These are phyloP conservation scores for Macropus fuliginosus DNA, from an alignment of 2,797 vertebrate genomes.

Conservation along the genomic window DNA sequence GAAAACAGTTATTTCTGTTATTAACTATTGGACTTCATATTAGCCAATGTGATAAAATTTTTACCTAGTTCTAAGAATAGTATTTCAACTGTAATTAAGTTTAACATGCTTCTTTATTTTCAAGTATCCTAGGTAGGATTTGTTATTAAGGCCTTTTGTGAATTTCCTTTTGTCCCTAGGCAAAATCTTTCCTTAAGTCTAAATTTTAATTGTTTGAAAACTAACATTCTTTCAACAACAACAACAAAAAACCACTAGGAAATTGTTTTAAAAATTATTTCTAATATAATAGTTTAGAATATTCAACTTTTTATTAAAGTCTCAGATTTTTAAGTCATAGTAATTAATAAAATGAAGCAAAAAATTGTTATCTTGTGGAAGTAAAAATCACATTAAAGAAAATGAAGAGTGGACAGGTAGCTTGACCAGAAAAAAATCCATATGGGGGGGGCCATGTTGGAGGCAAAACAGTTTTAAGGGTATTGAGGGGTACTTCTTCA, in stretches of 20 bases:
- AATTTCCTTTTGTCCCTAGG: background rate
- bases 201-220: slow-evolving; percentile 49
- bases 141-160: background rate
- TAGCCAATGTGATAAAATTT: slow-evolving; percentile 23
- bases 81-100: slow-evolving; percentile 41
- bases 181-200: slow-evolving; percentile 9
- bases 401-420: slow-evolving; percentile 12
- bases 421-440: background rate
- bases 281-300: background rate
- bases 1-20: slow-evolving; percentile 44
- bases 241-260: background rate
- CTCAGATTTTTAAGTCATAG: background rate
- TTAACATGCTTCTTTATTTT: slow-evolving; percentile 41
- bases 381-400: slow-evolving; percentile 47
- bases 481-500: background rate
- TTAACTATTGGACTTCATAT: slow-evolving; percentile 30
- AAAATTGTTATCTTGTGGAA: slow-evolving; percentile 42
- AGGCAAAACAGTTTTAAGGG: background rate
- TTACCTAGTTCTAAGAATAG: slow-evolving; percentile 14
- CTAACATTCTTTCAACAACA: slow-evolving; percentile 20
- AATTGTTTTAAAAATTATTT: slow-evolving; percentile 55
- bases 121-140: background rate
- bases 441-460: background rate
- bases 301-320: slow-evolving; percentile 42
- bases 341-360: slow-evolving; percentile 44